These are phyloP conservation scores for Epinotia brunnichana DNA, from an alignment of 2,888 invertebrate species.

Conservation along the genomic window DNA sequence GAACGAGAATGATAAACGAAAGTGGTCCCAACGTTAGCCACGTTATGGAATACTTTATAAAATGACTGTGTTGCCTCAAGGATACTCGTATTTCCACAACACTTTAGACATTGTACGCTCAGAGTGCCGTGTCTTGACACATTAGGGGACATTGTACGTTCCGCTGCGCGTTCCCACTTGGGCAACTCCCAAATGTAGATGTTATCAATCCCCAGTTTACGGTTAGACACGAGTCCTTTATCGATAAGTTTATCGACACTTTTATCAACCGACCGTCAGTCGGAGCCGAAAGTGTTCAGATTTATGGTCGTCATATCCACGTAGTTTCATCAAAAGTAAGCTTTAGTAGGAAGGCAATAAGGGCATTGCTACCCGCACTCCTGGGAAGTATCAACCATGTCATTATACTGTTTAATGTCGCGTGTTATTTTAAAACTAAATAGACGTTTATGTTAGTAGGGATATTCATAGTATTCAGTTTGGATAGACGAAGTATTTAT, in stretches of 20 bases:
- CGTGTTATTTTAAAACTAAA: constrained; percentile 28
- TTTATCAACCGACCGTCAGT: constrained; percentile 34
- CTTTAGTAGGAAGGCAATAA: neutral
- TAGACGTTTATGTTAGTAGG: constrained; percentile 19
- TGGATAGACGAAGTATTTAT: constrained; percentile 2
- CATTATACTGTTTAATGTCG: constrained; percentile 24
- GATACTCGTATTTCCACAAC: too few relatives aligned
- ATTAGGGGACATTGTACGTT: neutral
- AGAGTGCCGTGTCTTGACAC: too few relatives aligned
- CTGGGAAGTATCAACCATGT: constrained; percentile 1
- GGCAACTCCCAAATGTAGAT: constrained; percentile 28
- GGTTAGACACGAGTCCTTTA: constrained; percentile 42
- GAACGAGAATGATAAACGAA: too few relatives aligned
- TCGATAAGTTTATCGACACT: constrained; percentile 33
- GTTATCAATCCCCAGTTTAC: constrained; percentile 34
- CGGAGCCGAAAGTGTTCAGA: constrained; percentile 30
- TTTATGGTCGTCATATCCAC: neutral
- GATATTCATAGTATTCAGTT: constrained; percentile 16
- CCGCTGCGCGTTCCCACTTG: constrained; percentile 3
- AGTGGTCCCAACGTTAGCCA: too few relatives aligned
- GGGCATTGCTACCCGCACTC: neutral
- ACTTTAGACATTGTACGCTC: too few relatives aligned
- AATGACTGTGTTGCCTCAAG: too few relatives aligned
- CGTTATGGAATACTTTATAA: too few relatives aligned
- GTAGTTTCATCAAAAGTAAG: neutral